phyloP scores from a whole-genome alignment of 2,888 invertebrate genomes.

The Amphipoea oculea region DNA sequence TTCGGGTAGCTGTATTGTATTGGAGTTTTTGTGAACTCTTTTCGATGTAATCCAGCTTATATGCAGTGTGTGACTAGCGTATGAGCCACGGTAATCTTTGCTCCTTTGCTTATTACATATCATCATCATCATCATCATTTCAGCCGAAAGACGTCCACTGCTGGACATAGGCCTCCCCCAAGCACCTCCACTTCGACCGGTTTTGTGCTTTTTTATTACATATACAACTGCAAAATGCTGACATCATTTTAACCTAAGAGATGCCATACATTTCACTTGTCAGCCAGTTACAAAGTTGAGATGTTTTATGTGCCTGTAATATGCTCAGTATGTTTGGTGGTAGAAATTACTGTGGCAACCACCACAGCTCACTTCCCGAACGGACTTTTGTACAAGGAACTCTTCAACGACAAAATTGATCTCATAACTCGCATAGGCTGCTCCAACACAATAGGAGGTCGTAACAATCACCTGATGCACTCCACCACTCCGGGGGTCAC shows the following conservation, averaged over 20 bases:
- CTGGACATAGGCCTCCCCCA: too few species aligned
- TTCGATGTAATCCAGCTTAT: background rate
- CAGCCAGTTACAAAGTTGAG: background rate
- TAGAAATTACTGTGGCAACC: background rate
- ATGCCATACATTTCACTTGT: background rate
- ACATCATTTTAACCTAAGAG: background rate
- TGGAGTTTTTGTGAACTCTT: background rate
- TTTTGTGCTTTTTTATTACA: too few species aligned
- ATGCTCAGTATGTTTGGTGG: background rate
- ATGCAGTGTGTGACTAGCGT: too few species aligned
- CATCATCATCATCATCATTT: too few species aligned
- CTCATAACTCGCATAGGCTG: conserved; percentile 18
- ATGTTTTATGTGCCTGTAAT: background rate
- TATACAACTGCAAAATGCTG: background rate
- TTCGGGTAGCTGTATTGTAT: background rate
- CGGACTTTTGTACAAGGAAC: background rate
- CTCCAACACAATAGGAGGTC: conserved; percentile 32
- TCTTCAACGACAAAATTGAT: background rate
- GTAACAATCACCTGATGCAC: conserved; percentile 55
- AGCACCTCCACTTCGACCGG: too few species aligned
- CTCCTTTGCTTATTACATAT: background rate
- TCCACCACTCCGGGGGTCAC: conserved; percentile 29
- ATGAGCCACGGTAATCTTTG: background rate
- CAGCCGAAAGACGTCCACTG: too few species aligned
- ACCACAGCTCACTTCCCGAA: background rate